Evolutionary conservation across 2,888 invertebrate species (phyloP), one percentile per base, ranked within the genome.

Genomic region (Andrena chrysosceles): DNA sequence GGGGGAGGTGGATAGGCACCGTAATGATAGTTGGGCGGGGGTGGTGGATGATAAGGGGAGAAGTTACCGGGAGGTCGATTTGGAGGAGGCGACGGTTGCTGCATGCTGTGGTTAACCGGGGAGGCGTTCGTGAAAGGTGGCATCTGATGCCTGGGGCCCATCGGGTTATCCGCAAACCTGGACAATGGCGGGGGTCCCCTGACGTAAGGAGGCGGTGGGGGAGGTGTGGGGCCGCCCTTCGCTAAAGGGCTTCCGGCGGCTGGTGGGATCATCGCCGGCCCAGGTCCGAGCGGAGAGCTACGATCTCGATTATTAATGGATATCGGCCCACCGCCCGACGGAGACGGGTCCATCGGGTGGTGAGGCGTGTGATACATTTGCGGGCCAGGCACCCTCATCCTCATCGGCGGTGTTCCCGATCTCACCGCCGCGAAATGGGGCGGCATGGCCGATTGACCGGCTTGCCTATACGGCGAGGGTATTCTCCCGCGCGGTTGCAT

Each of bases 251-350:
- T 94, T 33, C 94, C 93, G 0, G 94, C 93, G 29, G 93, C 84
- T n/a, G 94, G 92, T 33, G 94, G 93, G 69, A 94, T 93, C 86
- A 94, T 92, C 2, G 93, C 90, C 2, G 94, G 92, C 68, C 91
- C 86, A 83, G 91, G 87, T 86, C 94, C 79, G 79, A 90, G 71
- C 0, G 89, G 92, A 66, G 89, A 93, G 64, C 86, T 92, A 33
- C 89, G 90, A 71, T 92, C 93, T 5, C 93, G 86, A 68, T 87
- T 93, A 62, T 92, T 91, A 49, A 95, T 94, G 63, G 94, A 93
- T 69, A 95, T 94, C 0, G 95, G 94, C 2, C 95, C 95, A 6
- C 95, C 95, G 31, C 95, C 95, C 1, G 95, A 95, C 0, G 95
- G 95, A 4, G 95, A 95, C 0, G 95, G 95, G 84, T 95, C 95